Evolutionary conservation across 2,888 invertebrate species (phyloP).

Genomic region (Podotricha telesiphe): DNA sequence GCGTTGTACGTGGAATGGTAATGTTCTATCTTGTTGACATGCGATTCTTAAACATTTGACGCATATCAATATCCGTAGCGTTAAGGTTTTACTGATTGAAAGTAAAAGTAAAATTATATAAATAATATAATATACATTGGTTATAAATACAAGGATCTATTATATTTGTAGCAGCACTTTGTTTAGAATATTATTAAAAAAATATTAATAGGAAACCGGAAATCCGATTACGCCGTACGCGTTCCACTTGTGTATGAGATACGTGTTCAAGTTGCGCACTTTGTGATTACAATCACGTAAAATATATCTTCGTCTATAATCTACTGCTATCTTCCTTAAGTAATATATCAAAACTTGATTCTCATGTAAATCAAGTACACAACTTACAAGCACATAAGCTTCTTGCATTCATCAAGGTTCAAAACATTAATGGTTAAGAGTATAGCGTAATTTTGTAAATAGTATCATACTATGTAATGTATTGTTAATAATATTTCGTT

Average conservation of each 20-base stretch:
- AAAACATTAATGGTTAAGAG: neutral
- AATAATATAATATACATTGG: constrained; percentile 34
- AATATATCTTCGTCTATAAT: constrained; percentile 26
- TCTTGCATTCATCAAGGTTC: neutral
- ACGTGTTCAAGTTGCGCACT: constrained; percentile 54
- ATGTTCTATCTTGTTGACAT: constrained; percentile 71
- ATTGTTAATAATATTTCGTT: too few relatives aligned
- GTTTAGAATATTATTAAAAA: neutral
- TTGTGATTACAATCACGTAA: constrained; percentile 53
- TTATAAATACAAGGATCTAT: neutral
- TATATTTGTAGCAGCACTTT: too few relatives aligned
- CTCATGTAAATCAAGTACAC: neutral
- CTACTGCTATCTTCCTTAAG: neutral
- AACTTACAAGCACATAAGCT: neutral
- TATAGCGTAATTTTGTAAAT: neutral
- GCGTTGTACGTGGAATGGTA: constrained; percentile 79
- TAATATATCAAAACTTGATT: neutral
- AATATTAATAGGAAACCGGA: constrained; percentile 68
- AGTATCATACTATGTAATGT: neutral
- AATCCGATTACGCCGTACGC: constrained; percentile 72
- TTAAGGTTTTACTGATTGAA: neutral
- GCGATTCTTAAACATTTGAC: constrained; percentile 59
- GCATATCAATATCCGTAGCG: constrained; percentile 53
- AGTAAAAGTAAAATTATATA: constrained; percentile 54
- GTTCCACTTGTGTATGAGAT: constrained; percentile 50